A percentile compares a stretch with the other conserved stretches of the same genome.
Evolutionary conservation across 2,797 vertebrate species (phyloP).

Genomic region (Danio albolineatus): DNA sequence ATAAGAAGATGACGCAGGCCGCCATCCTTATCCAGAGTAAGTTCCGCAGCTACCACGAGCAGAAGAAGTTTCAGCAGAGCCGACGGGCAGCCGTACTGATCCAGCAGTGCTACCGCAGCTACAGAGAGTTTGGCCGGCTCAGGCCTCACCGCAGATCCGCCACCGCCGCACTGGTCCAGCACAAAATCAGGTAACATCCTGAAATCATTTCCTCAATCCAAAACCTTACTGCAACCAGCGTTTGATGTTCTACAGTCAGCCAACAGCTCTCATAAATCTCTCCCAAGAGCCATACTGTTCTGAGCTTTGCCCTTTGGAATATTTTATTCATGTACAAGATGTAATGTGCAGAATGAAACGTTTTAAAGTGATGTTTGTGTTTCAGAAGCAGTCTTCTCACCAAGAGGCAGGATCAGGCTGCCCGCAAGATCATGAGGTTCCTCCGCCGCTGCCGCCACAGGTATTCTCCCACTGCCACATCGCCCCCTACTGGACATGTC

Average conservation of each 20-base stretch:
- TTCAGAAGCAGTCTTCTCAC: slow-evolving; percentile 95
- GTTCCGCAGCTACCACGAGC: slow-evolving; percentile 98
- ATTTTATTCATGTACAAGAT: slow-evolving; percentile 33
- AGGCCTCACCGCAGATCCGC: slow-evolving; percentile 87
- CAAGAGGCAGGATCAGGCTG: slow-evolving; percentile 99
- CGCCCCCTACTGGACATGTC: slow-evolving; percentile 27
- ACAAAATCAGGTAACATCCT: slow-evolving; percentile 90
- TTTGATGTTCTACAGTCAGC: slow-evolving; percentile 24
- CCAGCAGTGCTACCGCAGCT: slow-evolving; percentile 99
- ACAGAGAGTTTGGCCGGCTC: slow-evolving; percentile 91
- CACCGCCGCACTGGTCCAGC: slow-evolving; percentile 87
- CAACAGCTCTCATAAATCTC: slow-evolving; percentile 20
- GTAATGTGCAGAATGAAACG: slow-evolving; percentile 29
- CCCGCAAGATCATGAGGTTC: slow-evolving; percentile 99
- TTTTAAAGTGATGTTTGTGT: slow-evolving; percentile 58
- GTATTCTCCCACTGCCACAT: slow-evolving; percentile 72
- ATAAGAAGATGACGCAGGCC: slow-evolving; percentile 99
- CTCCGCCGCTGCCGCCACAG: slow-evolving; percentile 98
- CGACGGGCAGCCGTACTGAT: slow-evolving; percentile 94
- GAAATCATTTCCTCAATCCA: background rate
- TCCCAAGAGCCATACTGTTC: slow-evolving; percentile 30
- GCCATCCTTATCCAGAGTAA: slow-evolving; percentile 99
- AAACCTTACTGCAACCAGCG: slow-evolving; percentile 24
- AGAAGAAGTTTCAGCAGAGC: slow-evolving; percentile 99
- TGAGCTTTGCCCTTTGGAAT: slow-evolving; percentile 31